Evolutionary conservation across 2,113 vertebrate genomes (phyloP), one percentile per base, ranked within the genome.

Genomic region (Tychaedon coryphoeus): DNA sequence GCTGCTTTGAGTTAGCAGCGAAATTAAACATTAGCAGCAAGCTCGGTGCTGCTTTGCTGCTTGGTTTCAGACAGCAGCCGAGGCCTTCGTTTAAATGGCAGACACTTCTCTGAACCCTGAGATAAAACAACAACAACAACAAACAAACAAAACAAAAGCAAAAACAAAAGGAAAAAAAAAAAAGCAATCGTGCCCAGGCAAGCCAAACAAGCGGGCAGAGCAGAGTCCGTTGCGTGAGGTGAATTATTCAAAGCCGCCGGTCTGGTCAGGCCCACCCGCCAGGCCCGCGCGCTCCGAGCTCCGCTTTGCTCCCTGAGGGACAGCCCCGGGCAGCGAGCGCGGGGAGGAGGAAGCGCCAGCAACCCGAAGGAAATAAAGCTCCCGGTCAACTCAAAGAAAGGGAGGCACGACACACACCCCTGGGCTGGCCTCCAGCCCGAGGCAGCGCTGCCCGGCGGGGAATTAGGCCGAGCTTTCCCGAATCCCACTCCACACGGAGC

Each of bases 31-130:
- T 14, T 3, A 62, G 23, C 16, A 47, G 28, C 54, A 29, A 67
- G 4, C 48, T 14, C 0, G 1, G 20, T 12, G 51, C 29, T 33
- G 2, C 2, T 18, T n/a, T 17, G 51, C 28, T 51, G 70, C 50
- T 90, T 79, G 66, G 26, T 26, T 95, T 71, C 66, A 40, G 51
- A 24, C 4, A 33, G 47, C 38, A 51, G 53, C 29, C 19, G 25
- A 70, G 10, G 24, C 40, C 25, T 58, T 60, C 40, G 22, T 31
- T 66, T 60, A 85, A 89, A 70, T 1, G 50, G 74, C 6, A 3
- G 24, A 42, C 29, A 2, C 71, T 79, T 79, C 50, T 45, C n/a
- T 42, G 78, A 90, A 93, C 69, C 9, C 14, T 0, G 11, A 58
- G 26, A 19, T 84, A 1, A 19, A 54, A 47, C 34, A 51, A 50